These are phyloP conservation scores for Pseudoatta argentina DNA, from an alignment of 1,140 invertebrate genomes.

Conservation along the genomic window DNA sequence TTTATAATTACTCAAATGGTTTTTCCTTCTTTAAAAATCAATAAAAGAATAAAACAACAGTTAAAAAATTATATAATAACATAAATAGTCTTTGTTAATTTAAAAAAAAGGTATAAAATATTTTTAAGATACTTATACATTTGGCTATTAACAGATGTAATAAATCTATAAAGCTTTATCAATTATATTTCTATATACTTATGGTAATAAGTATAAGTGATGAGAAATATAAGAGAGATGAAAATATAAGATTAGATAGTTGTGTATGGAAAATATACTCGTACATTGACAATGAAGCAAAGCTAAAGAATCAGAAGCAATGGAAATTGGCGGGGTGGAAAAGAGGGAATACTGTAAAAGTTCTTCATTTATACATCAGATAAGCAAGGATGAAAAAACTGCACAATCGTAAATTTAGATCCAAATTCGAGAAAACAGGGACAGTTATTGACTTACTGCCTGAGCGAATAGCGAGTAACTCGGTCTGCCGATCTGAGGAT, in stretches of 20 bases:
- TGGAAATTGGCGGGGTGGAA: neutral
- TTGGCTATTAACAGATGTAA: neutral
- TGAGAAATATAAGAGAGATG: conserved; percentile 9
- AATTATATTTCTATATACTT: conserved; percentile 9
- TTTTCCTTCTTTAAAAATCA: conserved; percentile 1
- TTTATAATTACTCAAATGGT: too few relatives aligned
- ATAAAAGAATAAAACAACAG: conserved; percentile 5
- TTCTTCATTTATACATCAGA: conserved; percentile 41
- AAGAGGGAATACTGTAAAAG: neutral
- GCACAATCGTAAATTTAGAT: conserved; percentile 61
- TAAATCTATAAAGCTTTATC: conserved; percentile 1
- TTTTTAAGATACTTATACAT: neutral
- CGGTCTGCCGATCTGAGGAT: conserved; percentile 84
- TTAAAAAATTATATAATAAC: conserved; percentile 5
- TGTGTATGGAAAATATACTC: conserved; percentile 1
- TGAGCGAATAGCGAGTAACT: conserved; percentile 83
- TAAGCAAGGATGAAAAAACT: conserved; percentile 62
- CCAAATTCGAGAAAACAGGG: conserved; percentile 55
- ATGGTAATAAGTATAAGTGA: neutral
- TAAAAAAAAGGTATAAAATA: neutral
- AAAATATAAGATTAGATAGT: conserved; percentile 27
- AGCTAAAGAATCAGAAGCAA: conserved; percentile 41
- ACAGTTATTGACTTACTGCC: conserved; percentile 83
- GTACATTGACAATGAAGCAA: conserved; percentile 34
- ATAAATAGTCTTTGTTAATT: neutral